These are phyloP conservation scores for Lynx canadensis DNA, from an alignment of 2,113 vertebrate species.

Conservation along the genomic window DNA sequence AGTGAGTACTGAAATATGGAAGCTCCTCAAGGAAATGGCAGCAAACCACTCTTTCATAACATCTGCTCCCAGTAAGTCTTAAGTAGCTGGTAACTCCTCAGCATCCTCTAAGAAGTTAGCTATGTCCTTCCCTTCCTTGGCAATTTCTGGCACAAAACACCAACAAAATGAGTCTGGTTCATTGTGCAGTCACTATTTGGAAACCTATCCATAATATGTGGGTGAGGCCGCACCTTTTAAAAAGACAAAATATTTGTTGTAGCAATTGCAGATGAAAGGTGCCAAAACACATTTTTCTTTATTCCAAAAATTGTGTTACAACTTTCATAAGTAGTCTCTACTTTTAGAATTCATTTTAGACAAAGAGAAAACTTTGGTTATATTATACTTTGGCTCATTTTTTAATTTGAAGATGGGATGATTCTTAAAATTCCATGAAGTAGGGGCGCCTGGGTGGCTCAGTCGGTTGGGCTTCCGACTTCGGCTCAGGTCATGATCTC, in stretches of 20 bases:
- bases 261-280: neutral
- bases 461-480: too few species aligned
- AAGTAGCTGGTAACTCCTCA: neutral
- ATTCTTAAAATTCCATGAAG: neutral
- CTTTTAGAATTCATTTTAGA: slow-evolving; percentile 48
- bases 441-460: too few species aligned
- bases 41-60: neutral
- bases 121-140: neutral
- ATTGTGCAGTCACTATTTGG: neutral
- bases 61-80: neutral
- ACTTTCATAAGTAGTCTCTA: slow-evolving; percentile 2
- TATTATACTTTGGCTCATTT: neutral
- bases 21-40: neutral
- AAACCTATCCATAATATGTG: neutral
- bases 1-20: neutral
- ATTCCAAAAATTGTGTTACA: neutral
- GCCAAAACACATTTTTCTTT: neutral
- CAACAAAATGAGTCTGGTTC: neutral
- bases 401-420: slow-evolving; percentile 29
- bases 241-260: slow-evolving; percentile 24
- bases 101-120: neutral
- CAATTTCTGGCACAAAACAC: slow-evolving; percentile 13
- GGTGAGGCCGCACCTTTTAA: neutral
- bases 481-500: too few species aligned
- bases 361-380: slow-evolving; percentile 9